A percentile compares a stretch with the other conserved stretches of the same genome.
phyloP scores from a whole-genome alignment of 2,113 vertebrate genomes.

The Xenopus borealis region DNA sequence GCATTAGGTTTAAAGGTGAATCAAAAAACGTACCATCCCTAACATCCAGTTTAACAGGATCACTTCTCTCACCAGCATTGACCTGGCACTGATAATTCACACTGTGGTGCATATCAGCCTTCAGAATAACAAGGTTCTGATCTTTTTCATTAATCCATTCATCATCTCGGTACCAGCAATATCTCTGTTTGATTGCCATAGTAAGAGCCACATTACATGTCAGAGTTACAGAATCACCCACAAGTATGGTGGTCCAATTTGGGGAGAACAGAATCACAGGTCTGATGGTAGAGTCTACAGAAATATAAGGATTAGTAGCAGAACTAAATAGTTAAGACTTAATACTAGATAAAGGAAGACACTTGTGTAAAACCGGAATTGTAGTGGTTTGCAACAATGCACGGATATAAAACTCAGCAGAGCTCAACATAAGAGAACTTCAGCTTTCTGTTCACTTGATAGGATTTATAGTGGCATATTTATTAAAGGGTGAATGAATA shows the following conservation, averaged over 20 bases:
- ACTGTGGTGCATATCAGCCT: background rate
- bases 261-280: slow-evolving; percentile 12
- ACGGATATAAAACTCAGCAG: too few relatives aligned
- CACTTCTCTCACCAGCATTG: background rate
- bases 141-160: background rate
- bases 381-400: too few relatives aligned
- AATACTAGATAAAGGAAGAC: too few relatives aligned
- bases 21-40: background rate
- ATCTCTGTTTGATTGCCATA: background rate
- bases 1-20: too few relatives aligned
- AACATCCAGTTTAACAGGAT: background rate
- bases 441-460: too few relatives aligned
- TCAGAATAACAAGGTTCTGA: background rate
- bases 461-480: too few relatives aligned
- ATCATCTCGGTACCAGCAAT: slow-evolving; percentile 8
- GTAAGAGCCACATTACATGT: slow-evolving; percentile 2
- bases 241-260: slow-evolving; percentile 1
- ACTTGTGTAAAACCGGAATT: too few relatives aligned
- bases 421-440: too few relatives aligned
- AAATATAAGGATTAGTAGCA: too few relatives aligned
- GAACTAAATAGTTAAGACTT: too few relatives aligned
- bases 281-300: background rate
- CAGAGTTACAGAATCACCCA: slow-evolving; percentile 3
- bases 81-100: slow-evolving; percentile 14
- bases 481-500: too few relatives aligned